Conservation (phyloP, 2,797 vertebrate genomes). For the Acipenser oxyrinchus region DNA sequence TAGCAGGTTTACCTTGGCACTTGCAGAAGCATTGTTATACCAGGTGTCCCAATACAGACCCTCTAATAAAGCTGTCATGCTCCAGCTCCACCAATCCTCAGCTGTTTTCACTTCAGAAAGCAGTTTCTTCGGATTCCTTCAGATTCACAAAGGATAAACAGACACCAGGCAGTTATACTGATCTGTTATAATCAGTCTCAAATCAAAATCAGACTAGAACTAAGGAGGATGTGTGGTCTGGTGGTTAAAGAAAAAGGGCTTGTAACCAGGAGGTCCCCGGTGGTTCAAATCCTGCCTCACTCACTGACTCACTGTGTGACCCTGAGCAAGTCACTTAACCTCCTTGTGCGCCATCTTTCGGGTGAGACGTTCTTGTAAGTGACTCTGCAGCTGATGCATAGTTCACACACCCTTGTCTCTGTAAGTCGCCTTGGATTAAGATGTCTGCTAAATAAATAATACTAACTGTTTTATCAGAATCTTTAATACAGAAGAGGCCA, state of each 20-base stretch:
- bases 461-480: too few species aligned
- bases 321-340: too few species aligned
- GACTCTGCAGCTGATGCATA: too few species aligned
- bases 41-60: conserved; percentile 33
- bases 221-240: background rate
- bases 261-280: too few species aligned
- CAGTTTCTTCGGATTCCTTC: conserved; percentile 33
- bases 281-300: too few species aligned
- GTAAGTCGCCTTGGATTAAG: too few species aligned
- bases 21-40: conserved; percentile 6
- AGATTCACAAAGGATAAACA: background rate
- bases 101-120: conserved; percentile 38
- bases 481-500: too few species aligned
- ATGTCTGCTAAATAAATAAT: too few species aligned
- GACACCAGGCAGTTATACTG: background rate
- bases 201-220: background rate
- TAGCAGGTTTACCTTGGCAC: conserved; percentile 35
- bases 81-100: conserved; percentile 66
- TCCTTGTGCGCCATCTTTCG: too few species aligned
- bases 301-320: too few species aligned
- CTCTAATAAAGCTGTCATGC: conserved; percentile 44
- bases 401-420: too few species aligned
- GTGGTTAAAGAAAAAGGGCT: background rate
- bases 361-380: too few species aligned
- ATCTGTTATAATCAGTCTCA: background rate